Base-by-base conservation (phyloP, 1,140 invertebrate species). In the Drosophila quadrilineata region DNA sequence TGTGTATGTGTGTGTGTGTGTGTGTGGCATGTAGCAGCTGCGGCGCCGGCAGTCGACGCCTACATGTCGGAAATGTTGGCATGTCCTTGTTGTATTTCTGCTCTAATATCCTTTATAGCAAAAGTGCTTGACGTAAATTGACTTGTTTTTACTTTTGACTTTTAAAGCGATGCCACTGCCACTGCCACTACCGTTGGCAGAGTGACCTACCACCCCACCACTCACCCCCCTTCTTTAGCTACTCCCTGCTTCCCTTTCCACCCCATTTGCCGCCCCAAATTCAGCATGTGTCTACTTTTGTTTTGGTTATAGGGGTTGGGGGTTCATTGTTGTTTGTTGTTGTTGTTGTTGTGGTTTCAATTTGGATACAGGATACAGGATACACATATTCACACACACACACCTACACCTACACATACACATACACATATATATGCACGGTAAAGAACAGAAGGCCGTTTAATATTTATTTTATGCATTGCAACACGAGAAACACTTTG, bases 71-170 rank as follows among this genome's bases (percentile, higher is more conserved):
- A 85, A 85, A 85, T 85, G 79, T 85, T 85, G 79, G 79, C 79
- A 85, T 85, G 79, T 85, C 79, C 79, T 85, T 85, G 79, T 85
- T 85, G 79, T 85, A 85, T 85, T 85, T 85, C 79, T 85, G 74
- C 79, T 85, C 79, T 85, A 85, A 85, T 85, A 85, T 85, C 79
- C 79, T 85, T 85, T 85, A 85, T 85, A 85, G 79, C 79, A 85
- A 85, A 85, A 85, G 79, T 85, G 79, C 79, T 85, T 85, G 79
- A 85, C 79, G 79, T 85, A 85, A 85, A 85, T 85, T 85, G 79
- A 85, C 79, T 85, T 85, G 79, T 85, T 85, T 85, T 85, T 85
- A 85, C 79, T 85, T 85, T 85, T 85, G 79, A 85, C 79, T 85
- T 85, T 85, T 85, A 85, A 85, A 76, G 66, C 79, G 56, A 52